phyloP scores from a whole-genome alignment of 1,140 invertebrate genomes.

The Achatina immaculata region DNA sequence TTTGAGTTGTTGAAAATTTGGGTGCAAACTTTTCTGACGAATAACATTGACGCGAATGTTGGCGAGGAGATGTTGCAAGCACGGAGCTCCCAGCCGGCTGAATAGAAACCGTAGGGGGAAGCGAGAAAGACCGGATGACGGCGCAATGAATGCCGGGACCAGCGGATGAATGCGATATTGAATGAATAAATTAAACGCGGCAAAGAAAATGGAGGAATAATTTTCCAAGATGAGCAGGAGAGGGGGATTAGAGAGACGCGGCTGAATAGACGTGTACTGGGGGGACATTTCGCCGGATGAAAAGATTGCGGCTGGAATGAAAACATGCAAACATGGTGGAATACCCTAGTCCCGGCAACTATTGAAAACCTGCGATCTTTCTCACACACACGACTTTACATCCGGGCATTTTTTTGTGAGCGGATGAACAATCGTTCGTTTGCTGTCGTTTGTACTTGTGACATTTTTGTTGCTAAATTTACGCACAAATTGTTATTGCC shows the following conservation, averaged over 20 bases:
- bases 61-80: neutral
- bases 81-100: neutral
- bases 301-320: neutral
- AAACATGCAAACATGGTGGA: too few relatives aligned
- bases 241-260: neutral
- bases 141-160: neutral
- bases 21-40: neutral
- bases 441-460: too few relatives aligned
- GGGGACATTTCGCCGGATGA: neutral
- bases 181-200: slow-evolving; percentile 17
- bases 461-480: too few relatives aligned
- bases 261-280: neutral
- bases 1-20: too few relatives aligned
- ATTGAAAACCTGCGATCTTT: too few relatives aligned
- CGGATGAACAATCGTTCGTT: too few relatives aligned
- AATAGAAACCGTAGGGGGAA: neutral
- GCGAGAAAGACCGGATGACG: neutral
- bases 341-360: too few relatives aligned
- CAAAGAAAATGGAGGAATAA: neutral
- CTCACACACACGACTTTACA: too few relatives aligned
- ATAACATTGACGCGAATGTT: neutral
- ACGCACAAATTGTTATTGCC: too few relatives aligned
- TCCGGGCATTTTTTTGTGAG: too few relatives aligned
- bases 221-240: neutral
- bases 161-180: neutral